phyloP scores from a whole-genome alignment of 2,113 vertebrate genomes.

The Hippocampus mohnikei region DNA sequence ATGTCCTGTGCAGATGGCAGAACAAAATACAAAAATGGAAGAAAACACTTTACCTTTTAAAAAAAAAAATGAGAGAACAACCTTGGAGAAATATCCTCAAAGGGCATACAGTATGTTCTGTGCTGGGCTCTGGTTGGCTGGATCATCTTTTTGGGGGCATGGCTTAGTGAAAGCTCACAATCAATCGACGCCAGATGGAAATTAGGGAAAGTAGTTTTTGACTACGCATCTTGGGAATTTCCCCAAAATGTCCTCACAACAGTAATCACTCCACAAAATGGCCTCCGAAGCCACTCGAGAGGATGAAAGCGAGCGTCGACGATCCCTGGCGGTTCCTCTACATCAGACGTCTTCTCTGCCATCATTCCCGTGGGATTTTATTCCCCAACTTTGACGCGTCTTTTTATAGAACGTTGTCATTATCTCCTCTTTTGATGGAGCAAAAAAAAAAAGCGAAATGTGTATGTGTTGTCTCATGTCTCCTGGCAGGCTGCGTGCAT shows the following conservation, averaged over 20 bases:
- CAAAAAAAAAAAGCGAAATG: neutral
- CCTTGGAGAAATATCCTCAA: too few species aligned
- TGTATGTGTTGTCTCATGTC: neutral
- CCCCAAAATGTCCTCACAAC: neutral
- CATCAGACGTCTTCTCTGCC: neutral
- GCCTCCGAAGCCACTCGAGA: neutral
- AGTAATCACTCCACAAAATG: neutral
- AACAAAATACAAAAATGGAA: too few species aligned
- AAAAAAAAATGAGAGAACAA: too few species aligned
- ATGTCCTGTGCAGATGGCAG: too few species aligned
- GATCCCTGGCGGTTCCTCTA: neutral
- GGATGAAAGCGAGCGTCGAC: neutral
- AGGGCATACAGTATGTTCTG: too few species aligned
- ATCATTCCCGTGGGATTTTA: neutral
- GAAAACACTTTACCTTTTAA: too few species aligned
- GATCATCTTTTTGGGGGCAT: too few species aligned
- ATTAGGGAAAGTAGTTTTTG: neutral
- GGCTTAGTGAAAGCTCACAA: neutral
- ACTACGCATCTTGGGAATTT: neutral
- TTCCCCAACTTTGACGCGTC: neutral
- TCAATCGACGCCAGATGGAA: neutral
- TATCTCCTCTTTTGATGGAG: neutral
- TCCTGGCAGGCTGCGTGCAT: slow-evolving; percentile 72
- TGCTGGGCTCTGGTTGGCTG: too few species aligned
- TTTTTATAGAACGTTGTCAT: neutral